phyloP scores from a whole-genome alignment of 53 echinoderm and acorn worm genomes.

The Holothuria scabra region DNA sequence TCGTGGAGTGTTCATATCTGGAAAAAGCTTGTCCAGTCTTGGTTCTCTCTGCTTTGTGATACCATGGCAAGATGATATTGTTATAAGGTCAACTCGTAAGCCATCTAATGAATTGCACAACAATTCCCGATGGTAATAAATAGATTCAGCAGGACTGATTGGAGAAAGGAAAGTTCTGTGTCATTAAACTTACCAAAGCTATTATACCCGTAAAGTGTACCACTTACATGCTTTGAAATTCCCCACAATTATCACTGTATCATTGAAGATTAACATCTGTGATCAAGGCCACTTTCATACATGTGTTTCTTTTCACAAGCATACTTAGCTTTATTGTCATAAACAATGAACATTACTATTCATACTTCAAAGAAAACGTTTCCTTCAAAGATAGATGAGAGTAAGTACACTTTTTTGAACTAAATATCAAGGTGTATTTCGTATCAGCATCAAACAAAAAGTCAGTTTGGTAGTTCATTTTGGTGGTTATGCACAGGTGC shows the following conservation, averaged over 20 bases:
- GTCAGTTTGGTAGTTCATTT: too few relatives aligned
- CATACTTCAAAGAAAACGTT: too few relatives aligned
- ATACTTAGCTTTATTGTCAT: too few relatives aligned
- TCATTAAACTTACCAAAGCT: not conserved
- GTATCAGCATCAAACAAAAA: too few relatives aligned
- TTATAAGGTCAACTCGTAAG: slow-evolving; percentile 83
- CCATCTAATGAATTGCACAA: slow-evolving; percentile 88
- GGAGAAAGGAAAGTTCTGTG: not conserved
- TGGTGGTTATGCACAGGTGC: too few relatives aligned
- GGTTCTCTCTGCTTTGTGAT: slow-evolving; percentile 80
- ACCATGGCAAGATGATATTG: slow-evolving; percentile 94
- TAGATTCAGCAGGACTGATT: slow-evolving; percentile 70
- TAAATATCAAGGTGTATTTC: too few relatives aligned
- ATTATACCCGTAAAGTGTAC: not conserved
- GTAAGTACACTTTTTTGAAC: too few relatives aligned
- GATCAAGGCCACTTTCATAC: too few relatives aligned
- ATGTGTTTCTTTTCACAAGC: too few relatives aligned
- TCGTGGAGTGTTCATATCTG: slow-evolving; percentile 67
- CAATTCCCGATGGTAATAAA: slow-evolving; percentile 96
- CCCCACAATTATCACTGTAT: not conserved
- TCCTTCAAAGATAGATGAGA: too few relatives aligned
- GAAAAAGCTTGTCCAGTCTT: slow-evolving; percentile 78
- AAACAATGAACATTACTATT: too few relatives aligned
- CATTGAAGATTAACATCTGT: too few relatives aligned
- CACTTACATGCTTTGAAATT: not conserved